phyloP scores from a whole-genome alignment of 1,140 invertebrate genomes.

The Aphaenogaster rudis region DNA sequence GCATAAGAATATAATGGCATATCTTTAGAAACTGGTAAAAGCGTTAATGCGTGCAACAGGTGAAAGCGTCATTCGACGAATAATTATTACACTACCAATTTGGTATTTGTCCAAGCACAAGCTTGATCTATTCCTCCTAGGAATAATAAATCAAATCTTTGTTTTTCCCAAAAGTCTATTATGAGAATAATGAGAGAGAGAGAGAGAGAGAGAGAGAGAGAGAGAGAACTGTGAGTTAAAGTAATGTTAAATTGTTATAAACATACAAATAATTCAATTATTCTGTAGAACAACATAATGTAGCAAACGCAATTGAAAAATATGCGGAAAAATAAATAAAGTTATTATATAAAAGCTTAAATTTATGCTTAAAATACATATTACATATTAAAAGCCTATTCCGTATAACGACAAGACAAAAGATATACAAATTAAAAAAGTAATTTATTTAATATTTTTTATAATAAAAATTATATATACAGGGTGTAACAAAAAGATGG shows the following conservation, averaged over 20 bases:
- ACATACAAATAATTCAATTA: background rate
- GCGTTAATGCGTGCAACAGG: conserved; percentile 67
- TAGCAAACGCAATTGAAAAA: background rate
- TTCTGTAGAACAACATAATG: background rate
- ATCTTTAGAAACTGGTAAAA: conserved; percentile 47
- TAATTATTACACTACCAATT: conserved; percentile 62
- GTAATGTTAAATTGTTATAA: background rate
- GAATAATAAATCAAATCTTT: conserved; percentile 11
- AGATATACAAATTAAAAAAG: background rate
- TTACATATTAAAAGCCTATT: background rate
- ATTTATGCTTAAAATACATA: background rate
- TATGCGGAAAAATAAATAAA: background rate
- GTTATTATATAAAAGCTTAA: background rate
- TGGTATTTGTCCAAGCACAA: conserved; percentile 31
- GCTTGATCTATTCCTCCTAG: conserved; percentile 33
- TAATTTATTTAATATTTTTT: background rate
- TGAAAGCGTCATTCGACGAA: conserved; percentile 62
- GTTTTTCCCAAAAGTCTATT: background rate
- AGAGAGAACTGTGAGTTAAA: too few species aligned
- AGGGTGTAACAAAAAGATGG: too few species aligned
- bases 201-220: background rate
- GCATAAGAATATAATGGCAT: conserved; percentile 12
- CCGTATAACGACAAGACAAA: background rate
- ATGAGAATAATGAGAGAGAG: background rate
- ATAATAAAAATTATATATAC: background rate